A percentile compares a stretch with the other conserved stretches of the same genome.
These are phyloP conservation scores for Lypha dubia DNA, from an alignment of 2,888 invertebrate genomes.

Conservation along the genomic window DNA sequence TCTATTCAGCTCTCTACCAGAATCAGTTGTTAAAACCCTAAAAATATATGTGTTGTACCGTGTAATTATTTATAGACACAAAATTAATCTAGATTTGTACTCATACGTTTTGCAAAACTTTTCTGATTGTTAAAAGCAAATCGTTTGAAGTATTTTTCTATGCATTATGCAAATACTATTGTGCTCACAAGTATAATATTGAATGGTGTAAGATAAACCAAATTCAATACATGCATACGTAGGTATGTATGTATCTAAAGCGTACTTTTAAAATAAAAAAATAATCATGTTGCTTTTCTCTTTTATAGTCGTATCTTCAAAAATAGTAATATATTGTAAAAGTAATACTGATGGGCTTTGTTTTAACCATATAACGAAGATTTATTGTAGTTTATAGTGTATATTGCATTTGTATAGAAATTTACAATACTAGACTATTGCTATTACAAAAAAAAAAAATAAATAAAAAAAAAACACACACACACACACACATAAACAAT, in stretches of 20 bases:
- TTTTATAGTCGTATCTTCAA: constrained; percentile 26
- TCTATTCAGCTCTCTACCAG: too few species aligned
- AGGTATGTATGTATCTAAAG: neutral
- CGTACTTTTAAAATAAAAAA: constrained; percentile 10
- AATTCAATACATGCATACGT: neutral
- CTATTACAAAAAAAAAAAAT: too few species aligned
- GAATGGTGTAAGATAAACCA: neutral
- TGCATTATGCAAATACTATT: neutral
- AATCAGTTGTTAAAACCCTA: too few species aligned
- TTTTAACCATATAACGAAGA: constrained; percentile 69
- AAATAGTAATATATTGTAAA: constrained; percentile 51
- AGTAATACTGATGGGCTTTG: constrained; percentile 72
- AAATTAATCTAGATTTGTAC: constrained; percentile 17
- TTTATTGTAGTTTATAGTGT: constrained; percentile 58
- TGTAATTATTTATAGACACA: neutral
- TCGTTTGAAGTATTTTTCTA: neutral
- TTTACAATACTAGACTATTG: constrained; percentile 25
- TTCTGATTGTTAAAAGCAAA: neutral
- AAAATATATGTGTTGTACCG: too few species aligned
- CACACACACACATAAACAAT: too few species aligned
- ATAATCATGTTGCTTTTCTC: constrained; percentile 17
- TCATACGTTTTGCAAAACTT: neutral
- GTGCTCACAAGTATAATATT: neutral
- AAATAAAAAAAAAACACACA: too few species aligned
- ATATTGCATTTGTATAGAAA: constrained; percentile 50